A percentile compares a stretch with the other conserved stretches of the same genome.
phyloP scores from a whole-genome alignment of 2,888 invertebrate species.

The Cataglyphis altisquamis region DNA sequence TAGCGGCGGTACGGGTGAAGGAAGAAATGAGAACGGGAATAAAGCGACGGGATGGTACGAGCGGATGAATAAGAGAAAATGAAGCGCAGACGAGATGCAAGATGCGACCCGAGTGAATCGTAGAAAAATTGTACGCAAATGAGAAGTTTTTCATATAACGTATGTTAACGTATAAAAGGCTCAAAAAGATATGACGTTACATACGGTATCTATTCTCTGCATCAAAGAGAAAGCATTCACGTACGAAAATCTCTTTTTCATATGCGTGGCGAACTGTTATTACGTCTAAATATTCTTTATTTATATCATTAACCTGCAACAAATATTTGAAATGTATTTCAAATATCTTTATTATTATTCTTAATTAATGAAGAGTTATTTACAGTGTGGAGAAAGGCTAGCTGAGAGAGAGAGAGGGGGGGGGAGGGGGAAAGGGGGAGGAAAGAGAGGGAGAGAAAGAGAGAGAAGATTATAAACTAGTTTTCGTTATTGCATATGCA shows the following conservation, averaged over 20 bases:
- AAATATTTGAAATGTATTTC: neutral
- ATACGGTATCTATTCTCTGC: slow-evolving; percentile 23
- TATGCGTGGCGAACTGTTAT: neutral
- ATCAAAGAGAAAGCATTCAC: slow-evolving; percentile 15
- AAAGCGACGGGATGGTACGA: slow-evolving; percentile 24
- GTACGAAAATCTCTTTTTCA: slow-evolving; percentile 24
- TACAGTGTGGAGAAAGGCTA: neutral
- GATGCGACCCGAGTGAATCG: slow-evolving; percentile 33
- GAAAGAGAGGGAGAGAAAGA: no score
- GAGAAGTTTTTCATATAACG: slow-evolving; percentile 51
- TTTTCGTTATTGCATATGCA: neutral
- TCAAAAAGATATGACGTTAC: slow-evolving; percentile 29
- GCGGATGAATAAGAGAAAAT: slow-evolving; percentile 36
- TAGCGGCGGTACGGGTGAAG: slow-evolving; percentile 23
- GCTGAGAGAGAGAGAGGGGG: neutral
- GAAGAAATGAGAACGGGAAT: neutral
- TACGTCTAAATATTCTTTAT: slow-evolving; percentile 43
- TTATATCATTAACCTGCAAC: slow-evolving; percentile 19
- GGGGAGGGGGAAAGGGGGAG: no score
- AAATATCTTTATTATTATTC: neutral
- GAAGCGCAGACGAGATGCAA: slow-evolving; percentile 38
- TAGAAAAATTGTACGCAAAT: slow-evolving; percentile 41
- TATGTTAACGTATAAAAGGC: slow-evolving; percentile 36
- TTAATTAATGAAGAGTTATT: neutral
- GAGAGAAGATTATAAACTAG: neutral